Evolutionary conservation across 2,888 invertebrate species (phyloP), one percentile per base, ranked within the genome.

Genomic region (Drosophila paramelanica): DNA sequence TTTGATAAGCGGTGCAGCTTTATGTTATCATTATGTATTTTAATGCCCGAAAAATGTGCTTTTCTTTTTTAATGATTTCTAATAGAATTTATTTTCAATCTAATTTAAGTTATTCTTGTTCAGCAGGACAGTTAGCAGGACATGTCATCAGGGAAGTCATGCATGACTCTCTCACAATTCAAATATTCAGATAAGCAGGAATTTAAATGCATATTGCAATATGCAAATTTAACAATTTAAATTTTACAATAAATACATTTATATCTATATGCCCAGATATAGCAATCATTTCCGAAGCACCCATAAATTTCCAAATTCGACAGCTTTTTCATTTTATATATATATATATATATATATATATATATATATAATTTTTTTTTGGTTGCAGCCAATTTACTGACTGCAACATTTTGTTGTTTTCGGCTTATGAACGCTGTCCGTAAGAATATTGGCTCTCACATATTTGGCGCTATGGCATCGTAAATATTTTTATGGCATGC

Each of bases 401-500:
- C 46, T 53, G 51, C 33, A 45, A 51, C 55, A 49, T 25, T 51
- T 73, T 52, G 50, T 62, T 68, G 56, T 5, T 27, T 51, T 51
- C 39, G 45, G 23, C 55, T 56, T 68, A 58, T 52, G 56, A 43
- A 14, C 71, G 53, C 36, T 51, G 57, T 43, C 69, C 68, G 67
- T 65, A 65, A 64, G 74, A 77, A 67, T 73, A 67, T 64, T 47
- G 79, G 53, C 56, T 68, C 64, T 66, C 49, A 67, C 73, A 84
- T 77, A 77, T 81, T 81, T 85, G 81, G 85, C 82, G 74, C 79
- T 77, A 72, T 72, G 82, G 79, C 64, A 70, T 82, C 86, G 83
- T 83, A 86, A 83, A 83, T 83, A 80, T 78, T 86, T 81, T 84
- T 87, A 84, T 81, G 79, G 87, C 72, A 65, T 23, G 69, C 70